Evolutionary conservation across 2,797 vertebrate genomes (phyloP), one percentile per base, ranked within the genome.

Genomic region (Rhinatrema bivittatum): DNA sequence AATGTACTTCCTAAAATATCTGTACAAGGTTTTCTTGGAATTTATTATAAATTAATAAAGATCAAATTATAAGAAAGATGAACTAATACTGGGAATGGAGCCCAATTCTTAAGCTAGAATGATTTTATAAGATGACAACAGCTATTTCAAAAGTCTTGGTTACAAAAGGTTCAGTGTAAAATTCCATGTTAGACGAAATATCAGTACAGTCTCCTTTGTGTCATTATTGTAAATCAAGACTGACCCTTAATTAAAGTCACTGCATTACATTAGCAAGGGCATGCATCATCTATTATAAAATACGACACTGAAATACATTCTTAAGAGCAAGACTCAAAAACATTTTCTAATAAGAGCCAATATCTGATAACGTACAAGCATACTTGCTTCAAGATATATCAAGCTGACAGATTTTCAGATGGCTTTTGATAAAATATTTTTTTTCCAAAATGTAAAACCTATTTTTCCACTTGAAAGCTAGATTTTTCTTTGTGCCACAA

Each of bases 301-400:
- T 80, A 85, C 77, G 82, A 74, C 82, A 73, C 76, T 71, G 78
- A 72, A 70, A 71, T 80, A 78, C 68, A 77, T 62, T 63, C 68
- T 75, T 62, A 81, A 74, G 66, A 81, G 63, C 42, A 64, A 72
- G 73, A 81, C 56, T 71, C 69, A 75, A 76, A 79, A 65, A 56
- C 60, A 71, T n/a, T 75, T 82, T 83, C 82, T 78, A 82, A 57
- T 78, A 62, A 71, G 59, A 53, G 72, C 63, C 72, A 73, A 60
- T 76, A 87, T 75, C 69, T 69, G 68, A 82, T 76, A 81, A 79
- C 78, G 62, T 60, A 50, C 59, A 65, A 81, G 60, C 45, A 63
- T 68, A 67, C 33, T 57, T 48, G 75, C 71, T 74, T 73, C 60
- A 55, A 71, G 65, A 81, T 46, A 47, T 68, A 65, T n/a, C n/a